Evolutionary conservation across 2,888 invertebrate species (phyloP).

Genomic region (Mythimna loreyi): DNA sequence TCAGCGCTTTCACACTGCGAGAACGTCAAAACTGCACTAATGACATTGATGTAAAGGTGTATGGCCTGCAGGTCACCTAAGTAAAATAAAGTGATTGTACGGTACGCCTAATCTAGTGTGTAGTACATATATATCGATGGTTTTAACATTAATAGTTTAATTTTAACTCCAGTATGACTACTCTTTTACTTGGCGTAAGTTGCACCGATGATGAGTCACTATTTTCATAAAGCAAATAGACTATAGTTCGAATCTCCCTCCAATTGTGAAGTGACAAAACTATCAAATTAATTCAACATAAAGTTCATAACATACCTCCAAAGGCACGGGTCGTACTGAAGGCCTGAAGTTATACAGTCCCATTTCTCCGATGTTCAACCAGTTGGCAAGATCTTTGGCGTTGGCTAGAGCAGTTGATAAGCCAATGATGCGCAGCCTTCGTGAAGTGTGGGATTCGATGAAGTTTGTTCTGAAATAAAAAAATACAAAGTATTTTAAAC

Average conservation of each 20-base stretch:
- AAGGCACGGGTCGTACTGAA: constrained; percentile 98
- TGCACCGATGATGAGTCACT: too few relatives aligned
- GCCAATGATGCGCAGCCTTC: constrained; percentile 96
- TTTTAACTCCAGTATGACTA: too few relatives aligned
- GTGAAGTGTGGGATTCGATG: constrained; percentile 97
- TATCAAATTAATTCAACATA: background rate
- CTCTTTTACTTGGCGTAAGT: too few relatives aligned
- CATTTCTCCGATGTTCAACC: constrained; percentile 97
- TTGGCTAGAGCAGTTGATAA: constrained; percentile 99
- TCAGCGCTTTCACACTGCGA: too few relatives aligned
- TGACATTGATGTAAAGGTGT: too few relatives aligned
- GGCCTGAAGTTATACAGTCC: constrained; percentile 99
- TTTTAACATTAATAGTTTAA: too few relatives aligned
- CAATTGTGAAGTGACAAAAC: background rate
- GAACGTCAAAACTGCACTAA: too few relatives aligned
- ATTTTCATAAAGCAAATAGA: too few relatives aligned
- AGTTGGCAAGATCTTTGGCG: constrained; percentile 98
- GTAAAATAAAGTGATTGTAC: too few relatives aligned
- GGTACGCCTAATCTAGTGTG: too few relatives aligned
- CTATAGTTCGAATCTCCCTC: background rate
- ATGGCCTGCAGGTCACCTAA: too few relatives aligned
- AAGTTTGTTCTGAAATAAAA: constrained; percentile 95
- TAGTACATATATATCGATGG: too few relatives aligned
- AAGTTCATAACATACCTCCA: constrained; percentile 90
- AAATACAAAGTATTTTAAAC: background rate